These are phyloP conservation scores for Forbesichthys agassizii DNA, from an alignment of 2,113 vertebrate genomes.

Conservation along the genomic window DNA sequence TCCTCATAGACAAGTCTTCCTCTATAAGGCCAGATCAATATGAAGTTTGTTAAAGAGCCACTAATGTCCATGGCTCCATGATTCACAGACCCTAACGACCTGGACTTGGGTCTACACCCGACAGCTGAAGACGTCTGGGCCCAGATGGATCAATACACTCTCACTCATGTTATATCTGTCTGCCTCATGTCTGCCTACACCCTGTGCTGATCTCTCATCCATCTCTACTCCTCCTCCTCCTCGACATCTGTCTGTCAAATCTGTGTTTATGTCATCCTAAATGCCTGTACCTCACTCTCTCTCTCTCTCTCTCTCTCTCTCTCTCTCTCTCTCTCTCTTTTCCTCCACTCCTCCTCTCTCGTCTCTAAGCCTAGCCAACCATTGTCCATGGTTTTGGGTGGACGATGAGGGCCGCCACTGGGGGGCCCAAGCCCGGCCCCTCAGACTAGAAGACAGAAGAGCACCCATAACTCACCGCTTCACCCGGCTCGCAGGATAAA, in stretches of 20 bases:
- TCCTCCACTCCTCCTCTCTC: constrained; percentile 9
- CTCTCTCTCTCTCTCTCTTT: background rate
- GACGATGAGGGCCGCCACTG: constrained; percentile 67
- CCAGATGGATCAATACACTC: constrained; percentile 62
- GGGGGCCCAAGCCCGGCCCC: constrained; percentile 62
- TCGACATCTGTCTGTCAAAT: background rate
- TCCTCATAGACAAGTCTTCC: constrained; percentile 55
- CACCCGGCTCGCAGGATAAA: constrained; percentile 65
- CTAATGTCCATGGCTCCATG: constrained; percentile 65
- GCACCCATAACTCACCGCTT: constrained; percentile 77
- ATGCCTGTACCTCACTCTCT: background rate
- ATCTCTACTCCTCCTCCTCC: constrained; percentile 31
- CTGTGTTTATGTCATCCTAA: background rate
- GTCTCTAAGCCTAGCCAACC: constrained; percentile 50
- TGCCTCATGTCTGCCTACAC: background rate
- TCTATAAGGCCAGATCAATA: constrained; percentile 66
- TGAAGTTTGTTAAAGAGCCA: constrained; percentile 73
- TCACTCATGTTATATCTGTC: constrained; percentile 31
- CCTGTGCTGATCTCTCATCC: constrained; percentile 12
- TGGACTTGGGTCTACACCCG: constrained; percentile 51
- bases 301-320: constrained; percentile 18
- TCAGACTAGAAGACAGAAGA: constrained; percentile 62
- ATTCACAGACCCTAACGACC: constrained; percentile 69
- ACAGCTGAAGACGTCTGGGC: constrained; percentile 66
- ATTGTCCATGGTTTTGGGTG: constrained; percentile 69